Percentiles rank a stretch among this genome's conserved stretches.
These are phyloP conservation scores for Hipparchia sbordonii DNA, from an alignment of 2,888 invertebrate species.

Conservation along the genomic window DNA sequence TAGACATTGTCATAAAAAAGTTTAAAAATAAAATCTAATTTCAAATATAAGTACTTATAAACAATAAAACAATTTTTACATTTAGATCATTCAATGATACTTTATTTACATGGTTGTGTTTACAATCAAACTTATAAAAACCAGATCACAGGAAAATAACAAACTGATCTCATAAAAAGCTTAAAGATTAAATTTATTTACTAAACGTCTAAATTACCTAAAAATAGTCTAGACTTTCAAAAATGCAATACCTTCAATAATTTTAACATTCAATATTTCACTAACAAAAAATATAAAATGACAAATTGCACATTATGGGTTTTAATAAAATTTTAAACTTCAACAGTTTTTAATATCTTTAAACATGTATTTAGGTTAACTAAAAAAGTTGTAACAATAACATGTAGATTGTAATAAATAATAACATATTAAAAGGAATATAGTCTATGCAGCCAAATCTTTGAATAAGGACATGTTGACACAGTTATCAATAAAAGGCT, in stretches of 20 bases:
- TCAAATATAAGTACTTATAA: no score
- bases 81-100: constrained; percentile 80
- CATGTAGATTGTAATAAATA: constrained; percentile 7
- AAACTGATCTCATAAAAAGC: constrained; percentile 40
- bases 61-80: constrained; percentile 70
- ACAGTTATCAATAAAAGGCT: neutral
- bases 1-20: neutral
- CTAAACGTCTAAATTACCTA: constrained; percentile 22
- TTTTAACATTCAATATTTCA: constrained; percentile 9
- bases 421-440: constrained; percentile 37
- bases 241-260: constrained; percentile 3
- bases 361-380: neutral
- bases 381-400: constrained; percentile 16
- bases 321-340: constrained; percentile 18
- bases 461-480: constrained; percentile 45
- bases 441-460: constrained; percentile 82
- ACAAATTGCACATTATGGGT: constrained; percentile 4
- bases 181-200: constrained; percentile 19
- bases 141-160: constrained; percentile 70
- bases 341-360: constrained; percentile 24
- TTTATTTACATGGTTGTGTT: constrained; percentile 80
- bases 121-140: constrained; percentile 63
- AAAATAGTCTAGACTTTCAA: constrained; percentile 21
- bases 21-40: neutral
- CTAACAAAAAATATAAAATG: neutral